Evolutionary conservation across 1,140 invertebrate species (phyloP).

Genomic region (Amyelois transitella): DNA sequence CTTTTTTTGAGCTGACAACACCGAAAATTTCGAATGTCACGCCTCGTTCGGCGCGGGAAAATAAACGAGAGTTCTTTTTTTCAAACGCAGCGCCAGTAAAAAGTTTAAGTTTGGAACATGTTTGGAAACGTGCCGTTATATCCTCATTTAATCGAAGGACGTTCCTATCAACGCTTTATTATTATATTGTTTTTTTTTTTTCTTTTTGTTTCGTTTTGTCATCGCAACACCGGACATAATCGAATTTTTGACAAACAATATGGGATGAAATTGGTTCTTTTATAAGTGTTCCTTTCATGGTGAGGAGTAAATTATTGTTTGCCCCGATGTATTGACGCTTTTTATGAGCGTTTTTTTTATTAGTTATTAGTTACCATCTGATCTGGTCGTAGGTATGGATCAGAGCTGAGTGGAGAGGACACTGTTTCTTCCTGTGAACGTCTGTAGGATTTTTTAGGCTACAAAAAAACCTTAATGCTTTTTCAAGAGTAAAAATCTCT

Average conservation of each 20-base stretch:
- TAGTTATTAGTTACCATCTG: not conserved
- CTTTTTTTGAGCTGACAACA: constrained; percentile 52
- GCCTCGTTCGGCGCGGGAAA: constrained; percentile 56
- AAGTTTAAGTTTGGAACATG: constrained; percentile 45
- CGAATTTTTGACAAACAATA: constrained; percentile 70
- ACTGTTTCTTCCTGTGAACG: too few relatives aligned
- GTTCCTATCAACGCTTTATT: constrained; percentile 26
- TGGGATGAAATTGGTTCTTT: constrained; percentile 65
- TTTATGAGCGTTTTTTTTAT: not conserved
- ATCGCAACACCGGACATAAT: constrained; percentile 55
- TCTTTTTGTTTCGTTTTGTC: constrained; percentile 40
- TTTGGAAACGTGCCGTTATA: constrained; percentile 43
- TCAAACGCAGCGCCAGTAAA: constrained; percentile 38
- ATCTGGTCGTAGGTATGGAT: not conserved
- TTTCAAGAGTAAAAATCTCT: too few relatives aligned
- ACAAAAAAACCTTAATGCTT: too few relatives aligned
- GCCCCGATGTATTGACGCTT: constrained; percentile 11
- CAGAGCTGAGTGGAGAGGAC: too few relatives aligned
- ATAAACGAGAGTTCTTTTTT: constrained; percentile 46
- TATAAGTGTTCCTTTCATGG: constrained; percentile 55
- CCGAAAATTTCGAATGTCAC: constrained; percentile 59
- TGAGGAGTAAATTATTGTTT: constrained; percentile 43
- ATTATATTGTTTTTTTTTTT: constrained; percentile 19
- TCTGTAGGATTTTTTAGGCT: too few relatives aligned
- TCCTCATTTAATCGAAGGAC: constrained; percentile 41